phyloP scores from a whole-genome alignment of 2,797 vertebrate species.

The Graptemys geographica region DNA sequence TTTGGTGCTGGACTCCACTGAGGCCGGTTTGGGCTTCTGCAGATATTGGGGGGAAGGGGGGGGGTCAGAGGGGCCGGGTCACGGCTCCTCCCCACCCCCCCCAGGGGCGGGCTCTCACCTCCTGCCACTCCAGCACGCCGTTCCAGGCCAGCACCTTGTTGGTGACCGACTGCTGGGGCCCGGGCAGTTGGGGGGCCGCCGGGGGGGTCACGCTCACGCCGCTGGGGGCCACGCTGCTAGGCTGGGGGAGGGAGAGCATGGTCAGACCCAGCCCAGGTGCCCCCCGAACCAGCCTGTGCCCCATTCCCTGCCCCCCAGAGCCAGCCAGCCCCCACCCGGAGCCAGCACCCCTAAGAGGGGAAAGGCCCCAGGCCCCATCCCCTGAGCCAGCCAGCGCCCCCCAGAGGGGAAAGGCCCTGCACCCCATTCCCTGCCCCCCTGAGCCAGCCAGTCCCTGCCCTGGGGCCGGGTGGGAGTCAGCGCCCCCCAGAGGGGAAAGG shows the following conservation, averaged over 20 bases:
- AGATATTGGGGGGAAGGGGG: not conserved
- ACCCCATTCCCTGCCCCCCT: too few relatives aligned
- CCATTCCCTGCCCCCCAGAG: not conserved
- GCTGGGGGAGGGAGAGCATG: constrained; percentile 43
- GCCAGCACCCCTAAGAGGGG: not conserved
- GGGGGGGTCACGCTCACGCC: constrained; percentile 55
- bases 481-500: too few relatives aligned
- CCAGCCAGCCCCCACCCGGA: not conserved
- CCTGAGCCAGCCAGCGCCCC: not conserved
- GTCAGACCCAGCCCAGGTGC: constrained; percentile 61
- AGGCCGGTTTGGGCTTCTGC: constrained; percentile 93
- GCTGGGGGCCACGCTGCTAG: constrained; percentile 29
- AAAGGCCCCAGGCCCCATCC: not conserved
- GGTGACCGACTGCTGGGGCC: constrained; percentile 83
- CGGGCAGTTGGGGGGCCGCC: constrained; percentile 53
- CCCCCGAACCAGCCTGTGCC: not conserved
- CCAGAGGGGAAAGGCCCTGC: not conserved
- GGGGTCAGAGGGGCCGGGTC: not conserved
- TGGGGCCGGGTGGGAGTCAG: too few relatives aligned
- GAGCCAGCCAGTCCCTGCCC: too few relatives aligned
- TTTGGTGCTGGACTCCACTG: constrained; percentile 90
- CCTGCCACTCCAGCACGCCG: constrained; percentile 94
- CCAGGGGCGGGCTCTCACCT: constrained; percentile 82
- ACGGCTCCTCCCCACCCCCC: rapidly evolving
- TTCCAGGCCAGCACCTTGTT: constrained; percentile 94